Evolutionary conservation across 2,888 invertebrate species (phyloP).

Genomic region (Nesidiocoris tenuis): DNA sequence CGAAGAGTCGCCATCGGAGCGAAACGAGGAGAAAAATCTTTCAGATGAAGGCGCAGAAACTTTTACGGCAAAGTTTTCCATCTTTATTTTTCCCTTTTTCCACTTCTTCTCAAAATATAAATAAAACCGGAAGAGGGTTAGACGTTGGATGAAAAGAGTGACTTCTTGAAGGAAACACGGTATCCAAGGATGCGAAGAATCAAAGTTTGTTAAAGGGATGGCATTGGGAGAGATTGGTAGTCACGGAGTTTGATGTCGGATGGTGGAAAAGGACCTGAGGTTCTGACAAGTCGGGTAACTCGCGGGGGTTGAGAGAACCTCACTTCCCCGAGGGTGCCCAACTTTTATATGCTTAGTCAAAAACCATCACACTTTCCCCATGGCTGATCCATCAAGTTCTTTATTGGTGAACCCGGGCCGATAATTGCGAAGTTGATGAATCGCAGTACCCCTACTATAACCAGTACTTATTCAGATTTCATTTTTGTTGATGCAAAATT

Average conservation of each 20-base stretch:
- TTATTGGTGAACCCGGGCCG: no score
- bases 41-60: background rate
- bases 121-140: background rate
- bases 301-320: background rate
- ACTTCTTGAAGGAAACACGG: constrained; percentile 27
- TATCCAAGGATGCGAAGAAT: constrained; percentile 28
- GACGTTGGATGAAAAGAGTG: constrained; percentile 1
- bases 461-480: no score
- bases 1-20: background rate
- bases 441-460: no score
- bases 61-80: background rate
- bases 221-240: background rate
- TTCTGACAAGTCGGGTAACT: background rate
- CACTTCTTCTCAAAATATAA: background rate
- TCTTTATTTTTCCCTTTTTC: background rate
- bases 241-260: background rate
- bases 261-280: background rate
- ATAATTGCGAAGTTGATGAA: no score
- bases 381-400: no score
- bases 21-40: background rate
- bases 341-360: no score
- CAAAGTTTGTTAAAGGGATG: constrained; percentile 16
- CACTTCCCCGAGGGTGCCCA: background rate
- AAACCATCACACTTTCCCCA: no score
- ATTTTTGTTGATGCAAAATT: no score